Evolutionary conservation across 2,113 vertebrate species (phyloP).

Genomic region (Callocephalon fimbriatum): DNA sequence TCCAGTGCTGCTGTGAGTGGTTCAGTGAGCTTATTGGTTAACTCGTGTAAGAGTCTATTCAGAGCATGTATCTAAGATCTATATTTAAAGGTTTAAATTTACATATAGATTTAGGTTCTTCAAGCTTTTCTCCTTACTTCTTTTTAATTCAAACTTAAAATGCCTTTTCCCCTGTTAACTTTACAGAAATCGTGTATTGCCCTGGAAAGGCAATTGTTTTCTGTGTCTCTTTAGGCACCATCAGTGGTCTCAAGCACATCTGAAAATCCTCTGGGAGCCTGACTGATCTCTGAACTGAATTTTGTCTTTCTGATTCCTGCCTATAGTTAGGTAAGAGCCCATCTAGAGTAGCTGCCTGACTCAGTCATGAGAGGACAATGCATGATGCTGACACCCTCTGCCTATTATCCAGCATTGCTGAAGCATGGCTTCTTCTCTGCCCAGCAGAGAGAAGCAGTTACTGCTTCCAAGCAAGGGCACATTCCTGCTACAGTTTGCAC

Average conservation of each 20-base stretch:
- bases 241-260: not conserved
- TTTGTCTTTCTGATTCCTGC: not conserved
- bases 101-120: not conserved
- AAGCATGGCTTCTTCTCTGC: not conserved
- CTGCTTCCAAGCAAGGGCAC: not conserved
- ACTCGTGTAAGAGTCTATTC: not conserved
- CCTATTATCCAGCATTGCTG: not conserved
- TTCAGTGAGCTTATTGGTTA: not conserved
- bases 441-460: not conserved
- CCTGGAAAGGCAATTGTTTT: not conserved
- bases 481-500: not conserved
- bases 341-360: not conserved
- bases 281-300: not conserved
- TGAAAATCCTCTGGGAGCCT: not conserved
- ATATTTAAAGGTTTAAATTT: not conserved
- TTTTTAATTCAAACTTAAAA: not conserved
- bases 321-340: not conserved
- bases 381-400: not conserved
- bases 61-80: not conserved
- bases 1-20: not conserved
- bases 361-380: not conserved
- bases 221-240: not conserved
- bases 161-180: not conserved
- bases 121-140: not conserved
- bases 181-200: not conserved